Base-by-base conservation (phyloP, 37 sponge, comb jelly and placozoan species). In the Chondrosia reniformis region DNA sequence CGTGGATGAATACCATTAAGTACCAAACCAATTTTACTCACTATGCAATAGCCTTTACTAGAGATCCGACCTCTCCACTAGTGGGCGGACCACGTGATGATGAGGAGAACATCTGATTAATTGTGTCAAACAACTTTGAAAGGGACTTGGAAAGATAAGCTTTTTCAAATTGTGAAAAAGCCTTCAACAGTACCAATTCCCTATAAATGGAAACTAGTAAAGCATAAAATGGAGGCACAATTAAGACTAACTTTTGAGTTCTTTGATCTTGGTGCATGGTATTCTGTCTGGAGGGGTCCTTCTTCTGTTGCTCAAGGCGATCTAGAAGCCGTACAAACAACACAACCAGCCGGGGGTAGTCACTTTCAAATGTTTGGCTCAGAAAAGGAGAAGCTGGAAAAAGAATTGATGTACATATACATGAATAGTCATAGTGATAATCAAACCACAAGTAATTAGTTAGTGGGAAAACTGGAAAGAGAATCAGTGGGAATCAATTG, bases 151-250 rank as follows among this genome's bases (percentile, higher is more conserved):
- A 85, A 63, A 93, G 67, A 63, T 87, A 95, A 3, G 93, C 78
- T 72, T 87, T 92, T 83, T 95, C 96, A 80, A 95, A 95, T 40
- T 84, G 82, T 24, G 93, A 76, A 43, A 95, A 82, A 8, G 90
- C 84, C 34, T 86, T 75, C 57, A 89, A 49, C 19, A 93, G 75
- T 9, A 83, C 80, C 24, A 81, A 67, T 62, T 93, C 89, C 46
- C 75, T 44, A 19, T n/a, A 31, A 6, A 39, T 3, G 33, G 46
- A 33, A 17, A 43, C 3, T 2, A 27, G 69, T 45, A 52, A 39
- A 40, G 30, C 57, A 34, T 9, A 59, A 7, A 59, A 59, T 59
- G 28, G 28, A 59, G 61, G 28, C n/a, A 13, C 28, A 59, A 10
- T 49, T n/a, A n/a, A n/a, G n/a, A n/a, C n/a, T n/a, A n/a, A n/a